Evolutionary conservation across 1,140 invertebrate species (phyloP), one percentile per base, ranked within the genome.

Genomic region (Ladona fulva): DNA sequence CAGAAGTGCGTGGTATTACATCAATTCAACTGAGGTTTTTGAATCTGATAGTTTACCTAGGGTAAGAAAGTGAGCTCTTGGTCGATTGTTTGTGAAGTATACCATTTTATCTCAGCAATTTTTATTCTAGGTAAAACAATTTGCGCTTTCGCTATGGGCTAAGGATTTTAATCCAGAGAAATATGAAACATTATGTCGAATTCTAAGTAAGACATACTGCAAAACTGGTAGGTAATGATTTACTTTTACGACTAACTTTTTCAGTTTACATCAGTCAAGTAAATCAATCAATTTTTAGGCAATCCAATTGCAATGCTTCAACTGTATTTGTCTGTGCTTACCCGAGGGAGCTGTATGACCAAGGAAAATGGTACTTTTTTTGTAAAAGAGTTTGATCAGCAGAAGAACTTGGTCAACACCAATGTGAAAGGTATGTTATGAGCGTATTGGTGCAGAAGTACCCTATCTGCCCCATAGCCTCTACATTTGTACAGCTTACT

Each of bases 111-210:
- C 29, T 8, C 29, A 37, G 29, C 8, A 24, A 75, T 16, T 77
- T 77, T 76, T 42, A 78, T 75, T 79, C 80, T 75, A 90, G 89
- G 86, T 90, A 5, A 88, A 88, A 81, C 87, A 88, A 79, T 87
- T 90, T 82, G 88, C 87, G 10, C 78, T 91, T 24, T 85, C 91
- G 25, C 76, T 91, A 19, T 84, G 86, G 76, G 83, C 89, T 37
- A 86, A 85, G 82, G 89, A 91, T 80, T 91, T 90, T 78, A 88
- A 89, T 84, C 90, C 90, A 78, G 87, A 89, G 81, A 90, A 89
- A 80, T 91, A 91, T 84, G 86, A 89, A 83, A 84, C 85, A 1
- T 82, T 91, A 0, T 86, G 85, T 77, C 82, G 84, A 78, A 85
- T 90, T 25, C 80, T 91, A 11, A 85, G 85, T 77, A 87, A 88